Conservation (phyloP, 2,797 vertebrate species). For the Astyanax mexicanus region DNA sequence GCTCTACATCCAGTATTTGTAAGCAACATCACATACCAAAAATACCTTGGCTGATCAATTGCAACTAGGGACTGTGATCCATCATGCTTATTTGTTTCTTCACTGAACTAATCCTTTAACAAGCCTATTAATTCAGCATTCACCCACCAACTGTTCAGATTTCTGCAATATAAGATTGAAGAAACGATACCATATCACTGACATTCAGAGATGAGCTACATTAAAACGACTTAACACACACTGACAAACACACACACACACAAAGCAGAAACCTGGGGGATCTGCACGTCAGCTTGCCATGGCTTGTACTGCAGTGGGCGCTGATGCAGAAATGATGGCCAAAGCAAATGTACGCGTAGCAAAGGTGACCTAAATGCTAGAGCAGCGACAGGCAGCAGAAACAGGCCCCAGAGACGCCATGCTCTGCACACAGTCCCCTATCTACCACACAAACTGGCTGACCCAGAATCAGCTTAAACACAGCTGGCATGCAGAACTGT, state of each 20-base stretch:
- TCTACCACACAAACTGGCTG: conserved; percentile 25
- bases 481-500: too few species aligned
- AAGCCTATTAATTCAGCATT: too few species aligned
- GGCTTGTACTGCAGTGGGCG: conserved; percentile 38
- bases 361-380: conserved; percentile 61
- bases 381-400: conserved; percentile 55
- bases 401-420: conserved; percentile 49
- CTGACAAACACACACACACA: conserved; percentile 17
- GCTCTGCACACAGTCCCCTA: conserved; percentile 41
- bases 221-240: conserved; percentile 3
- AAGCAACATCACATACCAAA: too few species aligned
- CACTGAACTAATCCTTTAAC: too few species aligned
- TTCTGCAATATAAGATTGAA: background rate
- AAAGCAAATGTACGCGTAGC: conserved; percentile 53
- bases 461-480: conserved; percentile 37
- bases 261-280: conserved; percentile 24
- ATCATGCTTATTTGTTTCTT: too few species aligned
- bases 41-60: too few species aligned
- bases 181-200: background rate
- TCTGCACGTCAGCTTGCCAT: conserved; percentile 14
- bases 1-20: too few species aligned
- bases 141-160: background rate
- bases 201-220: conserved; percentile 5
- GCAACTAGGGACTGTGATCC: too few species aligned
- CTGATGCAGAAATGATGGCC: conserved; percentile 52